These are phyloP conservation scores for Danio albolineatus DNA, from an alignment of 2,797 vertebrate genomes.

Conservation along the genomic window DNA sequence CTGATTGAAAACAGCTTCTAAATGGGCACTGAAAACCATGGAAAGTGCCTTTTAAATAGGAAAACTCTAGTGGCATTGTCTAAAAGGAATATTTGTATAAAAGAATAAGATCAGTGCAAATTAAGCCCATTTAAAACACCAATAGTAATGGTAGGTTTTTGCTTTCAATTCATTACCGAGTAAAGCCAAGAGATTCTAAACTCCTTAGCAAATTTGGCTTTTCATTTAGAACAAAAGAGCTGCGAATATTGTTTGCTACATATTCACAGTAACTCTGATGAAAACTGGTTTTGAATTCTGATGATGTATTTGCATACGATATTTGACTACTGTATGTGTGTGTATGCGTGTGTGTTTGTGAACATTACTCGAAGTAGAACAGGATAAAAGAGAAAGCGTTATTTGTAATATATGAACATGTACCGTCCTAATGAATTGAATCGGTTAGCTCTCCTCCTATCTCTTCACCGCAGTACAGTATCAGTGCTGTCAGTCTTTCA, in stretches of 20 bases:
- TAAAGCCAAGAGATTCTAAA: too few species aligned
- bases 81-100: neutral
- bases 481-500: slow-evolving; percentile 36
- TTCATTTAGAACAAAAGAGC: neutral
- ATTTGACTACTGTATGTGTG: slow-evolving; percentile 4
- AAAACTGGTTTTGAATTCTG: slow-evolving; percentile 15
- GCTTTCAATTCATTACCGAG: too few species aligned
- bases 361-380: neutral
- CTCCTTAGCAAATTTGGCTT: neutral
- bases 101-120: neutral
- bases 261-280: slow-evolving; percentile 28
- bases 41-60: neutral
- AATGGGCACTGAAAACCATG: neutral
- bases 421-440: slow-evolving; percentile 21
- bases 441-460: slow-evolving; percentile 27
- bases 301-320: slow-evolving; percentile 20
- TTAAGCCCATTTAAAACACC: neutral
- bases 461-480: slow-evolving; percentile 3
- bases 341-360: slow-evolving; percentile 13
- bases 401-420: slow-evolving; percentile 25
- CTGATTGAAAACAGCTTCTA: slow-evolving; percentile 8
- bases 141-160: too few species aligned
- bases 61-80: neutral
- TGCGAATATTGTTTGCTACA: neutral
- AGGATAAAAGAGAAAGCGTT: neutral